Conservation (phyloP, 2,888 invertebrate genomes). For the Cordylochernes scorpioides region DNA sequence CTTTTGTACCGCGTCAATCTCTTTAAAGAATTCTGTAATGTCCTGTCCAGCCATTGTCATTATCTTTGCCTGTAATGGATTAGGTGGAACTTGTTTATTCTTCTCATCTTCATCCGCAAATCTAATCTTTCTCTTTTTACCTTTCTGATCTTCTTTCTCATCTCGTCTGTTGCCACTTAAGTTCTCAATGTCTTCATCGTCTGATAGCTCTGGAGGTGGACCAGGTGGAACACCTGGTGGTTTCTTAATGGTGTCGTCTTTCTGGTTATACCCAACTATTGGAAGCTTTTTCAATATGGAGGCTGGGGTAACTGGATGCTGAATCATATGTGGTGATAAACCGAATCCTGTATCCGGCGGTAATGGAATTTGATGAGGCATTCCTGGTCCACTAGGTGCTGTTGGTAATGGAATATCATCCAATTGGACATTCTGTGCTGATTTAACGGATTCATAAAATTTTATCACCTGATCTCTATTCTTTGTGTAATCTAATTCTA, state of each 20-base stretch:
- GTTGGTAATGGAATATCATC: conserved; percentile 77
- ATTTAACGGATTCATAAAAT: conserved; percentile 72
- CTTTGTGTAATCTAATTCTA: conserved; percentile 75
- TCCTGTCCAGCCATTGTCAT: conserved; percentile 66
- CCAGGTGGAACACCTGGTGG: conserved; percentile 68
- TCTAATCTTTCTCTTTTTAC: conserved; percentile 30
- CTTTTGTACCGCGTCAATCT: conserved; percentile 20
- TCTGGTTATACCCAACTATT: no score
- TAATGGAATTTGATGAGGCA: no score
- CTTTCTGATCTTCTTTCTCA: no score
- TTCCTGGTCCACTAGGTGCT: conserved; percentile 18
- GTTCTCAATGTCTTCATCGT: conserved; percentile 38
- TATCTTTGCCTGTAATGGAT: conserved; percentile 51
- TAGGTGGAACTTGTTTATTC: conserved; percentile 17
- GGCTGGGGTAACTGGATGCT: no score
- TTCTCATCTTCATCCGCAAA: conserved; percentile 34
- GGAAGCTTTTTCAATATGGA: no score
- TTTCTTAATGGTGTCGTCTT: conserved; percentile 2
- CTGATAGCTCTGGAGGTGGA: conserved; percentile 43
- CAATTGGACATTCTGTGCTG: conserved; percentile 72
- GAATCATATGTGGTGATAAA: no score
- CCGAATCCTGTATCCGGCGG: no score
- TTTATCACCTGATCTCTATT: conserved; percentile 57
- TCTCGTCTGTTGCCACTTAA: no score
- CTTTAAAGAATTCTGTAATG: conserved; percentile 71